These are phyloP conservation scores for Orius insidiosus DNA, from an alignment of 1,140 invertebrate species.

Conservation along the genomic window DNA sequence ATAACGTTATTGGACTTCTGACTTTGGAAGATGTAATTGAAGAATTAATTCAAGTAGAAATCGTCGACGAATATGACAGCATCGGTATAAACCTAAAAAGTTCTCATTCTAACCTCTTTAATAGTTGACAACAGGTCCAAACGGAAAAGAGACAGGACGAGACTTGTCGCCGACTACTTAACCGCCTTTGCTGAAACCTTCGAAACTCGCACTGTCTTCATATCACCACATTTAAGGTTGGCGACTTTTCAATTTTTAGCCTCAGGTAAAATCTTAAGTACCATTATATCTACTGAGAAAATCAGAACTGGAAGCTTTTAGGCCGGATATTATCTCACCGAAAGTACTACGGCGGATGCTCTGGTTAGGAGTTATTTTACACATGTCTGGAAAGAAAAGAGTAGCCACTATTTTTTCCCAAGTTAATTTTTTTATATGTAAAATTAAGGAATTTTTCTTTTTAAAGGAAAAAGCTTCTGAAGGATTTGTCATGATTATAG, in stretches of 20 bases:
- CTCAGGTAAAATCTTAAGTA: conserved; percentile 1
- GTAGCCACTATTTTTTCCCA: not conserved
- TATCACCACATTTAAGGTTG: conserved; percentile 14
- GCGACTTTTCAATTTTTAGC: conserved; percentile 14
- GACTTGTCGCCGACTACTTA: conserved; percentile 8
- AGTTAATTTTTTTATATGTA: not conserved
- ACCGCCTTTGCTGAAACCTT: conserved; percentile 11
- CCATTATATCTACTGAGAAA: not conserved
- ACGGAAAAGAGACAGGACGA: conserved; percentile 9
- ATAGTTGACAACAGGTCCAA: conserved; percentile 9
- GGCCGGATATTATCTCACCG: conserved; percentile 5
- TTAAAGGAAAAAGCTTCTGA: conserved; percentile 6
- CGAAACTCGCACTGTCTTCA: conserved; percentile 7
- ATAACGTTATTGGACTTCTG: conserved; percentile 27
- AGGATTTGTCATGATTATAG: conserved; percentile 14
- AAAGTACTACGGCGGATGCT: conserved; percentile 7
- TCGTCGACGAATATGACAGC: conserved; percentile 29
- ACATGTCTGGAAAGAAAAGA: not conserved
- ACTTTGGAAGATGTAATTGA: conserved; percentile 34
- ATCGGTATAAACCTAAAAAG: conserved; percentile 3
- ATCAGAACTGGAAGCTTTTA: conserved; percentile 10
- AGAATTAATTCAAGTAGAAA: conserved; percentile 31
- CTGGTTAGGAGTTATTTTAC: conserved; percentile 11
- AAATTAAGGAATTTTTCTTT: conserved; percentile 3
- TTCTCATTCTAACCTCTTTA: not conserved